Percentiles rank a stretch among this genome's conserved stretches.
phyloP scores from a whole-genome alignment of 2,797 vertebrate species.

The Acomys russatus region DNA sequence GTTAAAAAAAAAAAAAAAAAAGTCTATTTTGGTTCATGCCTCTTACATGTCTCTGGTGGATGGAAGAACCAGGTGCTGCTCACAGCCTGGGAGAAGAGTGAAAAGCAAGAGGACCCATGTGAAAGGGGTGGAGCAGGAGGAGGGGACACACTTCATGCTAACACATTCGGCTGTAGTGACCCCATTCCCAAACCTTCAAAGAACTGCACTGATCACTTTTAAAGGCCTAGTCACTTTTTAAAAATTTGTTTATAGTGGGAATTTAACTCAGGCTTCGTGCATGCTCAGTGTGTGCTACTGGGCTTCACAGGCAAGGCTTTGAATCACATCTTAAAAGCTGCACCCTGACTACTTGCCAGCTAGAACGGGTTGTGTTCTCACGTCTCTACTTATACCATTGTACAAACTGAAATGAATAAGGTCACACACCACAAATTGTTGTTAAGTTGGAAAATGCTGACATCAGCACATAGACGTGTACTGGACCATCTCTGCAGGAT shows the following conservation, averaged over 20 bases:
- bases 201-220: background rate
- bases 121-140: too few relatives aligned
- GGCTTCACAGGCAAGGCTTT: background rate
- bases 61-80: too few relatives aligned
- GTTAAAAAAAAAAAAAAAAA: background rate
- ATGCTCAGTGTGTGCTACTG: too few relatives aligned
- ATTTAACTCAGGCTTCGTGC: background rate
- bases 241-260: background rate
- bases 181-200: background rate
- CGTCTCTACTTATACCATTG: constrained; percentile 32
- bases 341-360: background rate
- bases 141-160: background rate
- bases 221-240: background rate
- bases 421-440: background rate
- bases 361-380: background rate
- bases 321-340: background rate
- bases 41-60: too few relatives aligned
- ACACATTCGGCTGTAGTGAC: background rate
- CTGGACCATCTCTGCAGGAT: background rate
- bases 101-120: too few relatives aligned
- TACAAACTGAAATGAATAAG: constrained; percentile 23
- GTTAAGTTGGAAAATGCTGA: background rate
- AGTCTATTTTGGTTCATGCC: background rate
- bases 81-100: background rate
- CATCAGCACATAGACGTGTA: rapidly evolving